Base-by-base conservation (phyloP, 1,140 invertebrate species). In the Papilio glaucus region DNA sequence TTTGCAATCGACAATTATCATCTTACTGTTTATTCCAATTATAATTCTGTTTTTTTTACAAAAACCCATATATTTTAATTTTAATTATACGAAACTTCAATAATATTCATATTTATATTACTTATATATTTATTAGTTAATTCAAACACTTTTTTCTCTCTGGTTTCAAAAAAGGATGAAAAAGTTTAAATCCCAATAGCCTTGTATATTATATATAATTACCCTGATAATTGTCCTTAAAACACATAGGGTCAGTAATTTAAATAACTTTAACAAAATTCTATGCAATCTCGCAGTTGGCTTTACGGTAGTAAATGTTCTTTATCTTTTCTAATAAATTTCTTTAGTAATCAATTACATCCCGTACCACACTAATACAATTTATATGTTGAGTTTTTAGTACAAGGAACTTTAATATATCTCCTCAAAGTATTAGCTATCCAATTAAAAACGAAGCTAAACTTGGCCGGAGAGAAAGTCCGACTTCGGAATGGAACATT, bases 401-500 rank as follows among this genome's bases (percentile, higher is more conserved):
- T 57, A 57, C 24, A 10, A 57, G 21, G 18, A 57, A 57, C 49
- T 57, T 57, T 57, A 57, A 57, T 57, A 57, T 57, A 26, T 57
- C 49, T 57, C 49, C 12, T 57, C 49, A 57, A 57, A 57, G 49
- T 57, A 57, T 57, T 57, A 33, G 29, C 15, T 13, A 65, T 65
- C 61, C 68, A 77, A 62, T 73, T 65, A 65, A 75, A 7, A 71
- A 74, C 61, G 39, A 72, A 63, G 60, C 72, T 76, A 74, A 65
- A 68, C 61, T 72, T 72, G 24, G 41, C 60, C 33, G 70, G 5
- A 73, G 72, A 77, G 76, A 82, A 82, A 80, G 67, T 78, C 33
- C 68, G 41, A 77, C 63, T 75, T 53, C 73, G 63, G 73, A 76
- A 65, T 65, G 49, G 77, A 83, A 88, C 82, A 72, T 79, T 75